phyloP scores from a whole-genome alignment of 2,113 vertebrate species.

The Archilochus colubris region DNA sequence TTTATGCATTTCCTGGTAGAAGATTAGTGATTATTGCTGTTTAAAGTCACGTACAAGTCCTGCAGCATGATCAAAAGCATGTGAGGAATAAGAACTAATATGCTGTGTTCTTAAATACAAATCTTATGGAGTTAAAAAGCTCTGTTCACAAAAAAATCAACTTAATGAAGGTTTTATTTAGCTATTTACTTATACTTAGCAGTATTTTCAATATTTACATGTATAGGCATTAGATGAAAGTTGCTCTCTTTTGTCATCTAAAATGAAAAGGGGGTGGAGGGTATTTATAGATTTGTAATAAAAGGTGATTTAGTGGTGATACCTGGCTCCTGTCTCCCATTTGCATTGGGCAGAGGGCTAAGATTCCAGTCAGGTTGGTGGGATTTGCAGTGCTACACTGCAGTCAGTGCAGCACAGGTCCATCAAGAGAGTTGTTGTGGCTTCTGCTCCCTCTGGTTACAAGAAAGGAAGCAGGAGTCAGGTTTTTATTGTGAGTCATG shows the following conservation, averaged over 20 bases:
- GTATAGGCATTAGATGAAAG: background rate
- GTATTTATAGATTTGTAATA: background rate
- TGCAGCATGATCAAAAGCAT: background rate
- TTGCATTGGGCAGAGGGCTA: background rate
- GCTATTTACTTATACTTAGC: background rate
- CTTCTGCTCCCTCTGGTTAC: conserved; percentile 10
- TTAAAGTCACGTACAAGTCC: background rate
- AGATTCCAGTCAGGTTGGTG: background rate
- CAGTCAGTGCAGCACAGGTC: background rate
- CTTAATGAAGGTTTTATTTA: background rate
- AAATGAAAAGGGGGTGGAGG: background rate
- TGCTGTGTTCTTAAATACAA: background rate
- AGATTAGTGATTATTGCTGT: background rate
- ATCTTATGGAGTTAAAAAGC: background rate
- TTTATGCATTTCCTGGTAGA: background rate
- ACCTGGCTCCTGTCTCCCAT: background rate
- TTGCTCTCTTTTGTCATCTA: background rate
- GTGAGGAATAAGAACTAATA: background rate
- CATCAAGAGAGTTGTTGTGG: background rate
- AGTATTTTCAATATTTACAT: background rate
- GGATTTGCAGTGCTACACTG: background rate
- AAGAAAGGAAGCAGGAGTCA: background rate
- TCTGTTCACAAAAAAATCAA: background rate
- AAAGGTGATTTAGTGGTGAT: background rate
- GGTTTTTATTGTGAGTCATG: background rate